Conservation (phyloP, 2,797 vertebrate species). For the Kryptopterus vitreolus region DNA sequence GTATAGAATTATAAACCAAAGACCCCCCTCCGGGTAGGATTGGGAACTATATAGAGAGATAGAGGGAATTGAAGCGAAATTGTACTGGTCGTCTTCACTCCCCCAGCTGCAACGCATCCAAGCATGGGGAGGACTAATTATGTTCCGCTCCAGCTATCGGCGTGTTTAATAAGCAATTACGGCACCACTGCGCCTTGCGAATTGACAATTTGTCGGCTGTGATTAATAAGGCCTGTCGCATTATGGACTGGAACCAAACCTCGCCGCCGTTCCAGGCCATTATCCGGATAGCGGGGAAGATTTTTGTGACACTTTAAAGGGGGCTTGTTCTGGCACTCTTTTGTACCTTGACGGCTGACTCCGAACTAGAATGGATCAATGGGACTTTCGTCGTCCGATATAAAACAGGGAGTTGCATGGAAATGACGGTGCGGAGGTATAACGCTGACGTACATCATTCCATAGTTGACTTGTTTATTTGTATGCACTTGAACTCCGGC, state of each 20-base stretch:
- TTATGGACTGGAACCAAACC: slow-evolving; percentile 40
- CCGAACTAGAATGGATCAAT: not conserved
- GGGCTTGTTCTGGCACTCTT: not conserved
- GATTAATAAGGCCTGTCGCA: slow-evolving; percentile 54
- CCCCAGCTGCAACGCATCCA: slow-evolving; percentile 24
- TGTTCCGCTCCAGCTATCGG: slow-evolving; percentile 44
- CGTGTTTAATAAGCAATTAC: slow-evolving; percentile 58
- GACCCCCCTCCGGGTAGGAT: slow-evolving; percentile 26
- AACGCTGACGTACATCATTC: no score
- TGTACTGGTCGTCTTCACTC: slow-evolving; percentile 17
- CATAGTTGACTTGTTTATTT: no score
- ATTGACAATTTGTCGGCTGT: slow-evolving; percentile 56
- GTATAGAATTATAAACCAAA: slow-evolving; percentile 44
- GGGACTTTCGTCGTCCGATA: not conserved
- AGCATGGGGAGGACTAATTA: slow-evolving; percentile 44
- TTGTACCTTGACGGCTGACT: slow-evolving; percentile 1
- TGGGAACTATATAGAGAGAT: slow-evolving; percentile 24
- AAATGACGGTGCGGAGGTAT: no score
- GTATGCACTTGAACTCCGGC: no score
- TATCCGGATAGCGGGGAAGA: slow-evolving; percentile 43
- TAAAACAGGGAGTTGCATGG: not conserved
- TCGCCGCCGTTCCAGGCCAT: slow-evolving; percentile 39
- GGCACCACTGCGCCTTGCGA: slow-evolving; percentile 34
- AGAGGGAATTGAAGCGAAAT: slow-evolving; percentile 38
- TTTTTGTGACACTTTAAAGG: slow-evolving; percentile 14